These are phyloP conservation scores for Carollia perspicillata DNA, from an alignment of 2,113 vertebrate species.

Conservation along the genomic window DNA sequence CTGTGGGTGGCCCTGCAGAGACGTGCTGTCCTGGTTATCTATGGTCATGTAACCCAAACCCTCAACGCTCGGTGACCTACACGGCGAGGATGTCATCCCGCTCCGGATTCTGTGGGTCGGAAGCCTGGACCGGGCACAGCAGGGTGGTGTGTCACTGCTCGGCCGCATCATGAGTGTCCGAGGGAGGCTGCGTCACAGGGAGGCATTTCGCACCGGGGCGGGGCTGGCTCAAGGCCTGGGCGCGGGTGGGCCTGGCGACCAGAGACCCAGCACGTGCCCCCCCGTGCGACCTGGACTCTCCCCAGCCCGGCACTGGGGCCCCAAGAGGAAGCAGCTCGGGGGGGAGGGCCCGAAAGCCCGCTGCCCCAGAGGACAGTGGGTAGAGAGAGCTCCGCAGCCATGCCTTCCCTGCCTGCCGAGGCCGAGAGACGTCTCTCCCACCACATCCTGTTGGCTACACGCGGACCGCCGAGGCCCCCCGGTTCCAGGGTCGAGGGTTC, in stretches of 20 bases:
- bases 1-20: neutral
- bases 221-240: neutral
- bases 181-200: too few relatives aligned
- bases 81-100: neutral
- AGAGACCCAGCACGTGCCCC: neutral
- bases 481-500: neutral
- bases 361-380: neutral
- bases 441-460: neutral
- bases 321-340: neutral
- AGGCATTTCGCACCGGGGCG: neutral
- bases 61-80: neutral
- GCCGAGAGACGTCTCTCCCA: accelerated
- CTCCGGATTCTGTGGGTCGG: neutral
- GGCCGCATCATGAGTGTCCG: too few relatives aligned
- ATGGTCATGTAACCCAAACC: neutral
- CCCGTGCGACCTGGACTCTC: neutral
- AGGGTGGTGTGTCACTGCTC: too few relatives aligned
- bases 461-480: neutral
- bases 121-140: too few relatives aligned
- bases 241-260: neutral
- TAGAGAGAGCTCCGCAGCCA: neutral
- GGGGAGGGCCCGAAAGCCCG: neutral
- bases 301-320: neutral
- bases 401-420: neutral
- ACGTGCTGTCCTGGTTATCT: neutral